Evolutionary conservation across 1,140 invertebrate species (phyloP).

Genomic region (Calliphora vicina): DNA sequence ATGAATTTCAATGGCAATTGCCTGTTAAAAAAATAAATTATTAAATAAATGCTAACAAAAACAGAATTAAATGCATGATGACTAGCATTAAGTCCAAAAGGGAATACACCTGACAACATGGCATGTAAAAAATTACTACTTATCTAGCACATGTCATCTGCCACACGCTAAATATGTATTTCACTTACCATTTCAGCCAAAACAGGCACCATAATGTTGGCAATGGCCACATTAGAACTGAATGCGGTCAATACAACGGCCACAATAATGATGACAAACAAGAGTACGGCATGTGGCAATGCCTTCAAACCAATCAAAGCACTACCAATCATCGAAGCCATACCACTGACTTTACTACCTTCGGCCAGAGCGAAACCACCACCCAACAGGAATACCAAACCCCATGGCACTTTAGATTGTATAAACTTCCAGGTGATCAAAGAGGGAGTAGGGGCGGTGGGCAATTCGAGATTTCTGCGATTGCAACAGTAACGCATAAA

Average conservation of each 20-base stretch:
- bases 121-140: no score
- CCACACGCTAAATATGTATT: no score
- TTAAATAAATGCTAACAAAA: no score
- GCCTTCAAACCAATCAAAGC: constrained; percentile 68
- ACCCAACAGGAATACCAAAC: constrained; percentile 77
- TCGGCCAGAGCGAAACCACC: constrained; percentile 90
- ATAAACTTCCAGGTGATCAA: constrained; percentile 82
- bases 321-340: constrained; percentile 77
- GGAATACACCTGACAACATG: no score
- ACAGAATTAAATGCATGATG: no score
- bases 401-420: constrained; percentile 81
- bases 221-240: constrained; percentile 84
- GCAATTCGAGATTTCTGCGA: constrained; percentile 63
- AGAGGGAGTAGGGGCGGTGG: constrained; percentile 69
- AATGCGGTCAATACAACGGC: constrained; percentile 78
- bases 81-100: no score
- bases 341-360: constrained; percentile 78
- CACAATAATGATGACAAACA: constrained; percentile 68
- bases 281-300: constrained; percentile 66
- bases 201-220: constrained; percentile 83
- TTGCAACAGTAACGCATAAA: constrained; percentile 73
- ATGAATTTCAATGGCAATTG: constrained; percentile 73
- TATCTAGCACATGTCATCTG: no score
- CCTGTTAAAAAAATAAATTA: constrained; percentile 40
- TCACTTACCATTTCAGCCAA: constrained; percentile 75